Conservation (phyloP, 2,797 vertebrate genomes). For the Pseudochromis fuscus region DNA sequence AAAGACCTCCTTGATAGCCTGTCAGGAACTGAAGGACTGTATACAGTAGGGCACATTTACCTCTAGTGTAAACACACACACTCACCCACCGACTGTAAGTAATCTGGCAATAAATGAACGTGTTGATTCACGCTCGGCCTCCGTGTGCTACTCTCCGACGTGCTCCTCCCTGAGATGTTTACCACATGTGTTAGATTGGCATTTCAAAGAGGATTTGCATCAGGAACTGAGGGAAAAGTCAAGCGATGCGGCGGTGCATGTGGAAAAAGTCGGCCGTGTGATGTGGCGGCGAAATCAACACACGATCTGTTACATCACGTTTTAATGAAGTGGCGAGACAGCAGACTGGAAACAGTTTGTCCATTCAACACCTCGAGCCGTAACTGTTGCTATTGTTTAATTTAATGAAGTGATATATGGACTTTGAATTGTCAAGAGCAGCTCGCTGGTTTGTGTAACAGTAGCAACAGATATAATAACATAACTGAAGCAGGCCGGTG, state of each 20-base stretch:
- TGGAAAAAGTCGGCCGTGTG: slow-evolving; percentile 41
- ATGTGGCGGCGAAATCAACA: slow-evolving; percentile 23
- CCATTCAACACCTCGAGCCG: slow-evolving; percentile 16
- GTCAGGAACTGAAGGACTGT: slow-evolving; percentile 54
- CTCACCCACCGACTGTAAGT: slow-evolving; percentile 58
- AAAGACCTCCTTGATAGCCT: slow-evolving; percentile 80
- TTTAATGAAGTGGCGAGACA: slow-evolving; percentile 21
- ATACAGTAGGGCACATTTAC: slow-evolving; percentile 76
- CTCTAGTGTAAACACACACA: slow-evolving; percentile 70
- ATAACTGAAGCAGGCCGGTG: slow-evolving; percentile 25
- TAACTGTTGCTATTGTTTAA: not conserved
- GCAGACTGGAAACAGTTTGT: slow-evolving; percentile 30
- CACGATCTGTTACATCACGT: slow-evolving; percentile 9
- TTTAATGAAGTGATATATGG: slow-evolving; percentile 1
- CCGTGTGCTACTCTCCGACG: slow-evolving; percentile 59
- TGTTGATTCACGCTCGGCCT: slow-evolving; percentile 74
- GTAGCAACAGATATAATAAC: slow-evolving; percentile 23
- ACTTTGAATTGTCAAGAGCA: slow-evolving; percentile 10
- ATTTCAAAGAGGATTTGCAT: slow-evolving; percentile 76
- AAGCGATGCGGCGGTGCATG: slow-evolving; percentile 22
- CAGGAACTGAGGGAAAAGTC: slow-evolving; percentile 42
- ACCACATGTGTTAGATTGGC: slow-evolving; percentile 70
- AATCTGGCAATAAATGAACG: slow-evolving; percentile 78
- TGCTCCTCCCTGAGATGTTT: slow-evolving; percentile 74
- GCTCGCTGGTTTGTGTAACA: slow-evolving; percentile 29